Evolutionary conservation across 2,888 invertebrate species (phyloP), one percentile per base, ranked within the genome.

Genomic region (Netelia inedita): DNA sequence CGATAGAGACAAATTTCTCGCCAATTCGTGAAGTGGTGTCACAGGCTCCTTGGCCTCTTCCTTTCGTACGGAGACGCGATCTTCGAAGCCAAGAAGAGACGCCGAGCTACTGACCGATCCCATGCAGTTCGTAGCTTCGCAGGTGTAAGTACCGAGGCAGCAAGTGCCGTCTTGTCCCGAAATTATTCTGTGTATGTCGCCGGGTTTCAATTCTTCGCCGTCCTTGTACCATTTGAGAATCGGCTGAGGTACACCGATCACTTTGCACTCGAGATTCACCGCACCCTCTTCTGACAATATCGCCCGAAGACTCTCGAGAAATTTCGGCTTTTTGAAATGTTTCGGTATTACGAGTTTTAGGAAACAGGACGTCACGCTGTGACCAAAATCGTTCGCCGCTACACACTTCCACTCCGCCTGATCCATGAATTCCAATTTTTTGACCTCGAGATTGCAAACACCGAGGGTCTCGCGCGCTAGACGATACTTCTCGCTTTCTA

Each of bases 151-250:
- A 0, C 98, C 98, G 73, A 98, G 94, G 88, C 98, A 98, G 90
- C 98, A 98, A 0, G 97, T 98, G 6, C 98, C 98, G 92, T 98
- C 98, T 94, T 98, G 97, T 0, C 98, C 98, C 0, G 98, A 97
- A 89, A 98, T 98, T 68, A 98, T 98, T 91, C 97, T 95, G 91
- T 98, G 98, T 89, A 98, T 98, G 91, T 98, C 98, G 0, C 98
- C 98, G 0, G 98, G 97, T 91, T 98, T 98, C 0, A 98, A 93
- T 92, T 98, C 98, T 76, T 96, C 96, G 0, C 98, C 98, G 92
- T 98, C 98, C 94, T 98, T 98, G 92, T 97, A 98, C 98, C 98
- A 98, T 91, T 97, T 98, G 0, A 98, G 94, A n/a, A 96, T 95
- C 0, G 98, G 98, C 91, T 98, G 98, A 0, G 98, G 98, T 1